Base-by-base conservation (phyloP, 2,113 vertebrate genomes). In the Carassius gibelio region DNA sequence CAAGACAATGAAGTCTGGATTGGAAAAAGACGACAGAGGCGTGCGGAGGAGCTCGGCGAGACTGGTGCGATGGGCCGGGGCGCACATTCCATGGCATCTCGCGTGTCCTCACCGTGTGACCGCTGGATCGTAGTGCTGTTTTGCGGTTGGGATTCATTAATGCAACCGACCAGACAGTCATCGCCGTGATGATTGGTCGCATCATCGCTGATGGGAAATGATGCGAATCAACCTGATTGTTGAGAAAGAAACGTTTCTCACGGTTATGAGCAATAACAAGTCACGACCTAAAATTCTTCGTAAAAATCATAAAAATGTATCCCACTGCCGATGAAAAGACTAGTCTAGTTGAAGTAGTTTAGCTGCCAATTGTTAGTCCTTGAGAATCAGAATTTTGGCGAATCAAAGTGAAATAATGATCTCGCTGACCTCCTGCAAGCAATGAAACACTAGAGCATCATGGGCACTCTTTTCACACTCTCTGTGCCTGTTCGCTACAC, bases 31-130 rank as follows among this genome's bases (percentile, higher is more conserved):
- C 26, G 87, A 82, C 86, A 8, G 38, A 55, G 62, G 84, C 75
- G 23, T 45, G 82, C 84, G 77, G 86, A 55, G 57, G 57, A 89
- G 72, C 87, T 82, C 48, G 64, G 88, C 81, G 82, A 88, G 84
- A 84, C 87, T 84, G 87, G 82, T 87, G 86, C 86, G 83, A 90
- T 85, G 88, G 86, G 86, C 74, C 23, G 82, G 84, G 83, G 19
- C 69, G 80, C 78, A 77, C 85, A 89, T 90, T 88, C 86, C 85
- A 84, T 17, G 50, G 11, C 26, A 26, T 75, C 85, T 77, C 17
- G 71, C 45, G 84, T n/a, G 68, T 83, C 21, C 30, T 84, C 11
- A 5, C 76, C 19, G 69, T 48, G 21, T 81, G 84, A 87, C 87
- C 85, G 69, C 82, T 84, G 87, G 81, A 91, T 89, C 75, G 26